Evolutionary conservation across 2,113 vertebrate genomes (phyloP).

Genomic region (Nothoprocta perdicaria): DNA sequence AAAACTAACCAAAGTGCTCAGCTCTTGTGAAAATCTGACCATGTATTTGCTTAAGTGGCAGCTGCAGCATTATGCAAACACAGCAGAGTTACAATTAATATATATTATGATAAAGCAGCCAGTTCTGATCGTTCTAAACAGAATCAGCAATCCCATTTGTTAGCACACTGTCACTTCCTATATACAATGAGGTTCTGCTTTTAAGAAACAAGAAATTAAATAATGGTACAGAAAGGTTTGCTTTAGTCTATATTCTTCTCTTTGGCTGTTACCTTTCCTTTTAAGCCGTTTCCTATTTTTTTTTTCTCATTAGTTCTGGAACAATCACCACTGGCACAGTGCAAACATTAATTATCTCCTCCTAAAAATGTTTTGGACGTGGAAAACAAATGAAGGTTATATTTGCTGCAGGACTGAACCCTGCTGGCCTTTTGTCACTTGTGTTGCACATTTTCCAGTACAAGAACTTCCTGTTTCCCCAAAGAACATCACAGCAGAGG

Average conservation of each 20-base stretch:
- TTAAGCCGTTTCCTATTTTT: neutral
- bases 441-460: neutral
- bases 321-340: neutral
- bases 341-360: neutral
- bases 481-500: neutral
- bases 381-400: neutral
- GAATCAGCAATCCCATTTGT: neutral
- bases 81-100: neutral
- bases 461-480: slow-evolving; percentile 13
- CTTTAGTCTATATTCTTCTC: neutral
- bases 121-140: neutral
- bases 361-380: neutral
- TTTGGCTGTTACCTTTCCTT: neutral
- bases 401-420: neutral
- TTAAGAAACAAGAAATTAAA: neutral
- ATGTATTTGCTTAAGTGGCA: neutral
- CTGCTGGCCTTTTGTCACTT: neutral
- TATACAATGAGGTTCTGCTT: neutral
- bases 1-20: neutral
- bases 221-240: neutral
- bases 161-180: neutral
- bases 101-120: neutral
- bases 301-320: neutral
- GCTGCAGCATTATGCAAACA: neutral
- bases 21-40: neutral